Conservation (phyloP, 2,113 vertebrate genomes). For the Tachycineta bicolor region DNA sequence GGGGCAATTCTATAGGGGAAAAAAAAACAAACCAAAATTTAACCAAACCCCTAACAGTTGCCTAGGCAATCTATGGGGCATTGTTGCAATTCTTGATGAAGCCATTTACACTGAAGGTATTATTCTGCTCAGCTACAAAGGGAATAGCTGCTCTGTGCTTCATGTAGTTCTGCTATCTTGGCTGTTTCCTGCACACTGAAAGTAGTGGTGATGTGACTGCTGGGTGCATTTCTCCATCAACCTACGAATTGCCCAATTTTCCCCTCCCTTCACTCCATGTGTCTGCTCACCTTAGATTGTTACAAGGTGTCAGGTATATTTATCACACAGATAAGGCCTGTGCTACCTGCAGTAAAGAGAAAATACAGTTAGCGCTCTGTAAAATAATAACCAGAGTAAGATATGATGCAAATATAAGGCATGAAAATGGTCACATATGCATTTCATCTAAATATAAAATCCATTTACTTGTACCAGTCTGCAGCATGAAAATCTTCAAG, state of each 20-base stretch:
- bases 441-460: background rate
- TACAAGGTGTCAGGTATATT: background rate
- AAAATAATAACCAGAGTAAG: background rate
- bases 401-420: fast-evolving
- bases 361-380: background rate
- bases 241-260: fast-evolving
- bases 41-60: too few relatives aligned
- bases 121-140: background rate
- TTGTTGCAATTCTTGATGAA: background rate
- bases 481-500: background rate
- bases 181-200: background rate
- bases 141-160: background rate
- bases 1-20: too few relatives aligned
- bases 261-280: background rate
- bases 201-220: background rate
- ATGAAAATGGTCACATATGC: background rate
- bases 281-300: background rate
- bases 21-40: too few relatives aligned
- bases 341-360: background rate
- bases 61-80: background rate
- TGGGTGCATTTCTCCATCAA: background rate
- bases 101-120: background rate
- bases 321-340: background rate
- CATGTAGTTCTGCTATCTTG: background rate
- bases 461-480: background rate